A percentile compares a stretch with the other conserved stretches of the same genome.
phyloP scores from a whole-genome alignment of 2,888 invertebrate genomes.

The Nephrotoma appendiculata region DNA sequence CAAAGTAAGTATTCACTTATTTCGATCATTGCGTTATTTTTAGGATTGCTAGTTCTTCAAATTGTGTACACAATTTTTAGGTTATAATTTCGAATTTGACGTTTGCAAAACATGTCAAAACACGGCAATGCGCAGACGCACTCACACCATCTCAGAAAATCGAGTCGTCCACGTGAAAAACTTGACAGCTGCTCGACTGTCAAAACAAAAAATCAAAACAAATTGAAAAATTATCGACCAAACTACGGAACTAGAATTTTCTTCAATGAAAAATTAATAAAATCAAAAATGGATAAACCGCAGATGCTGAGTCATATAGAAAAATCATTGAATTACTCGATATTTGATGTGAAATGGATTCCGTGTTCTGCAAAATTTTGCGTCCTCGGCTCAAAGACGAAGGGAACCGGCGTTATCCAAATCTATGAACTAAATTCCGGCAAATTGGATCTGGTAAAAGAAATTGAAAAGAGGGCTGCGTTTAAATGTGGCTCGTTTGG shows the following conservation, averaged over 20 bases:
- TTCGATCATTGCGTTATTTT: constrained; percentile 12
- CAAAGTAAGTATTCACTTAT: constrained; percentile 10
- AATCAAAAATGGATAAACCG: constrained; percentile 54
- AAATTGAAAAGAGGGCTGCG: constrained; percentile 65
- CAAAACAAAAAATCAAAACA: neutral
- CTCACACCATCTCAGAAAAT: neutral
- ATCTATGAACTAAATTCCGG: constrained; percentile 63
- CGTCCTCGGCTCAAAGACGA: constrained; percentile 70
- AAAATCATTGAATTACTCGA: constrained; percentile 64
- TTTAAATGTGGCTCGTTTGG: constrained; percentile 92
- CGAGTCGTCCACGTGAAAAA: neutral
- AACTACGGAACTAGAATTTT: neutral
- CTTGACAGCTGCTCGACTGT: neutral
- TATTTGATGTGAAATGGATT: constrained; percentile 92
- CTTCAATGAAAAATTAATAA: neutral
- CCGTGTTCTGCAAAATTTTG: constrained; percentile 90
- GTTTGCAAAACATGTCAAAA: neutral
- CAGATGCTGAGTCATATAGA: constrained; percentile 82
- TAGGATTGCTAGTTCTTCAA: neutral
- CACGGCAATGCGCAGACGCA: neutral
- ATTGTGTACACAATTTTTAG: neutral
- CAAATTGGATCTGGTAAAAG: constrained; percentile 52
- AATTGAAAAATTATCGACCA: neutral
- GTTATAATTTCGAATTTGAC: neutral
- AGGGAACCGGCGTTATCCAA: constrained; percentile 74